Base-by-base conservation (phyloP, 2,113 vertebrate genomes). In the Ictalurus furcatus region DNA sequence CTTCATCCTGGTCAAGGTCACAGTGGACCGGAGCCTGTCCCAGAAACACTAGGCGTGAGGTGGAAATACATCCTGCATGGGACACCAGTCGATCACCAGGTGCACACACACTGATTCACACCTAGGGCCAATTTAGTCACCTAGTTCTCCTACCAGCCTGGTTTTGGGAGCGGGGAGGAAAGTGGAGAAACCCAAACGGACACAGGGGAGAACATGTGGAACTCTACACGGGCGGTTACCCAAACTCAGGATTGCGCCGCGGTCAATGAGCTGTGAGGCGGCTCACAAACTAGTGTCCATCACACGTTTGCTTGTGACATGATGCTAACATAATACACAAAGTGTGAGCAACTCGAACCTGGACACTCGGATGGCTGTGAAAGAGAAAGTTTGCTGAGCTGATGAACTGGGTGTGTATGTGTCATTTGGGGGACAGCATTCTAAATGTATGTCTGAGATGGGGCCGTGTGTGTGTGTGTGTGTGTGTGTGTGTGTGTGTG, bases 321-420 rank as follows among this genome's bases (percentile, higher is more conserved):
- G 93, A 93, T 92, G 90, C 91, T 94, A 93, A 94, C 92, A 94
- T 94, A 94, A 94, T 94, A 93, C 92, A 91, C 91, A 93, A 92
- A 90, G 94, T 94, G 94, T 93, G 94, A 95, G 93, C 92, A 94
- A 95, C 92, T 94, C 91, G 94, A 94, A 91, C 76, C 89, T 90
- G 83, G 34, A 88, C 78, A 61, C 80, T 56, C 67, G 61, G 61
- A 59, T 17, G 40, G 37, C 30, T 88, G 83, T 89, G 78, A 74
- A 23, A 54, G 87, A 21, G 6, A 37, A 30, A 83, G 84, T 73
- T 88, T 84, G 76, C 44, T n/a, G 86, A 83, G 52, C 58, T 56
- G 2, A 74, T 78, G 79, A 85, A 58, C 19, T 82, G 58, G 37
- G 61, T 11, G 19, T 28, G 78, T 12, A 13, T 48, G 65, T 44